Percentiles rank a stretch among this genome's conserved stretches.
phyloP scores from a whole-genome alignment of 2,113 vertebrate species.

The Plecturocebus donacophilus region DNA sequence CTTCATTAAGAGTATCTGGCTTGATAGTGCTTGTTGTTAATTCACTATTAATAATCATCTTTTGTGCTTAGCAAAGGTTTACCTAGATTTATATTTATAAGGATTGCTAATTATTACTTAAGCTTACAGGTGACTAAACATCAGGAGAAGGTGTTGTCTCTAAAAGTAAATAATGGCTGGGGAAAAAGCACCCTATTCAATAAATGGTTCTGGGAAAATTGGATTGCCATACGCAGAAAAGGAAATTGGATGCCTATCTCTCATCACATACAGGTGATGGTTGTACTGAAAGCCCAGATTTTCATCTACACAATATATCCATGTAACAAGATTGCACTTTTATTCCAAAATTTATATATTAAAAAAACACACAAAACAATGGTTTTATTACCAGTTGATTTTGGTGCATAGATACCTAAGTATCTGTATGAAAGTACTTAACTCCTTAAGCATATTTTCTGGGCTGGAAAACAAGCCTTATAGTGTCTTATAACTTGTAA shows the following conservation, averaged over 20 bases:
- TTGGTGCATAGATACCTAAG: not conserved
- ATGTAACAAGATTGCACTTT: too few relatives aligned
- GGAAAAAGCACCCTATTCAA: too few relatives aligned
- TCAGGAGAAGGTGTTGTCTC: not conserved
- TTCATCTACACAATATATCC: too few relatives aligned
- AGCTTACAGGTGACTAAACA: not conserved
- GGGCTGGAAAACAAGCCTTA: not conserved
- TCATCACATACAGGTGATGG: too few relatives aligned
- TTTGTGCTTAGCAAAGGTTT: not conserved
- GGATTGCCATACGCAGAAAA: too few relatives aligned
- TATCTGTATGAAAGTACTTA: not conserved
- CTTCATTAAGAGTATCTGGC: not conserved
- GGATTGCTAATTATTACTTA: not conserved
- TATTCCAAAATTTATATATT: too few relatives aligned
- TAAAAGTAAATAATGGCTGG: not conserved
- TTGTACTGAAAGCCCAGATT: too few relatives aligned
- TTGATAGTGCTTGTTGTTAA: not conserved
- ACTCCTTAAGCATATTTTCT: not conserved
- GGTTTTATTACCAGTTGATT: not conserved
- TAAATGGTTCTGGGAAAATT: too few relatives aligned
- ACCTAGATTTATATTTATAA: slow-evolving; percentile 10
- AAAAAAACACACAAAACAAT: not conserved
- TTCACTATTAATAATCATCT: not conserved
- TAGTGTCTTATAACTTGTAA: not conserved
- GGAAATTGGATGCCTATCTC: too few relatives aligned